phyloP scores from a whole-genome alignment of 23 tunicate species.

The Clavelina lepadiformis region DNA sequence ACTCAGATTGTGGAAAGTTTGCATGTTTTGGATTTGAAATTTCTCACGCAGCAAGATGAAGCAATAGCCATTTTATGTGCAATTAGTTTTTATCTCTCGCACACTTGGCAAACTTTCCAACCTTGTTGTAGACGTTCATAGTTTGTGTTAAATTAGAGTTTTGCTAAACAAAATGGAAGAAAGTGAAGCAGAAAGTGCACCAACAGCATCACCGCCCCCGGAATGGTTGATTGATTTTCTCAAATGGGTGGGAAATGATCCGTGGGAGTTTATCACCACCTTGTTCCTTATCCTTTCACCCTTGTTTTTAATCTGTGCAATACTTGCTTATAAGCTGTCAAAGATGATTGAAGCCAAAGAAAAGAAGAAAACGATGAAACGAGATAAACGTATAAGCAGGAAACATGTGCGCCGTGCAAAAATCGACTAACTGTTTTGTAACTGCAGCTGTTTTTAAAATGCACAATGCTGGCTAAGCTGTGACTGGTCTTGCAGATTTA shows the following conservation, averaged over 20 bases:
- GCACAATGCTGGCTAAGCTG: too few relatives aligned
- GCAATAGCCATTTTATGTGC: too few relatives aligned
- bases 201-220: slow-evolving; percentile 34
- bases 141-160: too few relatives aligned
- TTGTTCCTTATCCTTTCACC: slow-evolving; percentile 66
- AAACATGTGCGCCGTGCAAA: slow-evolving; percentile 60
- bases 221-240: slow-evolving; percentile 62
- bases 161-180: too few relatives aligned
- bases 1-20: too few relatives aligned
- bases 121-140: too few relatives aligned
- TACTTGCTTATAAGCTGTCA: slow-evolving; percentile 70
- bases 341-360: slow-evolving; percentile 78
- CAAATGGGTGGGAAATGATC: slow-evolving; percentile 70
- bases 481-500: too few relatives aligned
- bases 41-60: too few relatives aligned
- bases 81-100: too few relatives aligned
- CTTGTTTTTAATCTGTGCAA: slow-evolving; percentile 69
- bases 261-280: slow-evolving; percentile 75
- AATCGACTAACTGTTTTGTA: slow-evolving; percentile 57
- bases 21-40: too few relatives aligned
- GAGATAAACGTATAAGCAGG: slow-evolving; percentile 48
- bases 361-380: slow-evolving; percentile 40
- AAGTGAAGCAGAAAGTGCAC: slow-evolving; percentile 7
- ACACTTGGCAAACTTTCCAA: too few relatives aligned
- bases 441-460: too few relatives aligned